Conservation (phyloP, 2,888 invertebrate genomes). For the Drosophila differens region DNA sequence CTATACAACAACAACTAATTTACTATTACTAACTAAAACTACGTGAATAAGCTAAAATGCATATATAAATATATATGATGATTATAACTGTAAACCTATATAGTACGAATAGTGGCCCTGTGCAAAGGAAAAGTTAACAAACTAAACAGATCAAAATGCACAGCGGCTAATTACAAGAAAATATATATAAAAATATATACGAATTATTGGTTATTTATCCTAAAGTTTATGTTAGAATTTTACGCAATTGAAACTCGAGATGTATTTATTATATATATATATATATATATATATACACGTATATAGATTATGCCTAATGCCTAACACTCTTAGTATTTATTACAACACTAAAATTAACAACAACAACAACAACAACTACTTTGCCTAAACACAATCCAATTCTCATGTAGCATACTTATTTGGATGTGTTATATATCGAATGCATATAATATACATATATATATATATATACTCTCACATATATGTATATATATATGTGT, state of each 20-base stretch:
- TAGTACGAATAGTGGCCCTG: conserved; percentile 28
- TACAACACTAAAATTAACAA: conserved; percentile 14
- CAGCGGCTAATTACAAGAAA: conserved; percentile 29
- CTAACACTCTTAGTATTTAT: conserved; percentile 68
- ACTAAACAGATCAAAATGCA: neutral
- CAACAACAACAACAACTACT: conserved; percentile 31
- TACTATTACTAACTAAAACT: conserved; percentile 43
- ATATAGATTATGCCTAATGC: conserved; percentile 41
- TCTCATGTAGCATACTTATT: conserved; percentile 32
- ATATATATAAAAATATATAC: conserved; percentile 25
- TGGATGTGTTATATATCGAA: conserved; percentile 10
- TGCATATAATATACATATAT: conserved; percentile 3
- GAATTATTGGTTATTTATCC: conserved; percentile 18
- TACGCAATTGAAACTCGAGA: conserved; percentile 55
- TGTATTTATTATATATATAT: conserved; percentile 60
- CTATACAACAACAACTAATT: conserved; percentile 18
- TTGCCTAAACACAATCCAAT: conserved; percentile 37
- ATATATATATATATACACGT: neutral
- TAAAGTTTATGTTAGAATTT: conserved; percentile 8
- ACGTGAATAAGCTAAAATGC: conserved; percentile 30
- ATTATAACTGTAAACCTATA: conserved; percentile 14
- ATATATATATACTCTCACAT: conserved; percentile 8
- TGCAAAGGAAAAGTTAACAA: conserved; percentile 12
- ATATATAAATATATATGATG: conserved; percentile 13
- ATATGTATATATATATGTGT: conserved; percentile 8